Evolutionary conservation across 2,113 vertebrate species (phyloP).

Genomic region (Rattus norvegicus): GRCr8 NC_086027.1:50787001-50787500

Average conservation of each 20-base stretch:
- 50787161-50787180: not conserved
- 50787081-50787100: not conserved
- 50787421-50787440: not conserved
- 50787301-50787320: not conserved
- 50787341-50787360: slow-evolving; percentile 44
- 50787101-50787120: not conserved
- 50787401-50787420: not conserved
- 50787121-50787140: not conserved
- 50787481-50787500: not conserved
- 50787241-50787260: not conserved
- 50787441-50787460: not conserved
- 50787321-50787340: slow-evolving; percentile 22
- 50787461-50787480: not conserved
- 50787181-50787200: not conserved
- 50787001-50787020: not conserved
- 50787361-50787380: not conserved
- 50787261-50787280: not conserved
- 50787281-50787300: not conserved
- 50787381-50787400: not conserved
- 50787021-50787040: not conserved
- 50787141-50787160: not conserved
- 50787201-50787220: not conserved
- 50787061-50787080: accelerated
- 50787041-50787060: accelerated
- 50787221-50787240: slow-evolving; percentile 32